phyloP scores from a whole-genome alignment of 1,140 invertebrate species.

The Bombus impatiens region DNA sequence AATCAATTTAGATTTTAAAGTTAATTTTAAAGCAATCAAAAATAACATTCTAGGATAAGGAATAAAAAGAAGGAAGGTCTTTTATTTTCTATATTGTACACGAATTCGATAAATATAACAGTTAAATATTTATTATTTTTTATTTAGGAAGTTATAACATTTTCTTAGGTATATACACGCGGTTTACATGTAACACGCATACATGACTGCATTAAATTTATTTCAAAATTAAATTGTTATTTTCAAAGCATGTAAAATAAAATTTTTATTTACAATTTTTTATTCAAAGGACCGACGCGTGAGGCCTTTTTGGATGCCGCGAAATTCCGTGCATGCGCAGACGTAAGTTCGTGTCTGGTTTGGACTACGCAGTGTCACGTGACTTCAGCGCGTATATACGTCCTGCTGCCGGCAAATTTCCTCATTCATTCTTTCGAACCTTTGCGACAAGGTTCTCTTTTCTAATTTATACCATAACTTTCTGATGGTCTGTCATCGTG shows the following conservation, averaged over 20 bases:
- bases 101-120: background rate
- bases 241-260: background rate
- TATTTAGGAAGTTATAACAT: background rate
- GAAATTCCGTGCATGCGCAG: background rate
- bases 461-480: background rate
- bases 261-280: background rate
- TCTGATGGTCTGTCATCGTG: background rate
- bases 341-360: background rate
- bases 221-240: background rate
- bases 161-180: background rate
- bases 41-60: background rate
- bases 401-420: conserved; percentile 61
- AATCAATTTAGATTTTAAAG: no score
- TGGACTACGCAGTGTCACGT: conserved; percentile 57
- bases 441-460: conserved; percentile 62
- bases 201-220: background rate
- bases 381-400: conserved; percentile 74
- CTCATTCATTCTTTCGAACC: conserved; percentile 74
- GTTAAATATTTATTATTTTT: background rate
- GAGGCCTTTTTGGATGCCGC: conserved; percentile 14
- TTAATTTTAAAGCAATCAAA: background rate
- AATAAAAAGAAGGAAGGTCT: background rate
- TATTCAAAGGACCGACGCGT: background rate
- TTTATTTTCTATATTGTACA: background rate
- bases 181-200: background rate